Evolutionary conservation across 2,888 invertebrate species (phyloP).

Genomic region (Eumerus sabulonum): DNA sequence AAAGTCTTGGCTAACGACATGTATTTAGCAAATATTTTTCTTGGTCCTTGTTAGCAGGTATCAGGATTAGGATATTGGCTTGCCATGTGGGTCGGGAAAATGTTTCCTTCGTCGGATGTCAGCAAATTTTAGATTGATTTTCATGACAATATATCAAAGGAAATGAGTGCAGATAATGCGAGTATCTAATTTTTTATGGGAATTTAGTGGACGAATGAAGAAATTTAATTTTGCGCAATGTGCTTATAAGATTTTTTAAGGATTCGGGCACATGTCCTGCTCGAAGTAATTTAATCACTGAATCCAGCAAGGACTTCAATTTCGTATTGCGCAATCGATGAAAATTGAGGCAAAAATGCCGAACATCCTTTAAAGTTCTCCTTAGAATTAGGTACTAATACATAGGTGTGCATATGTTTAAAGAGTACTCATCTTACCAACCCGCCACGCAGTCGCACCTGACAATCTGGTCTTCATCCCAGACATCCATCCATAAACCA

Average conservation of each 20-base stretch:
- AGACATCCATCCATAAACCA: too few relatives aligned
- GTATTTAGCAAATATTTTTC: conserved; percentile 58
- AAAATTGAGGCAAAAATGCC: too few relatives aligned
- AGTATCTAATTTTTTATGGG: conserved; percentile 24
- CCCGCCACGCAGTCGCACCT: too few relatives aligned
- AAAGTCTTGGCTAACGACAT: conserved; percentile 44
- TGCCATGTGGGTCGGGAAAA: background rate
- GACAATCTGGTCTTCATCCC: too few relatives aligned
- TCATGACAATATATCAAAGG: conserved; percentile 17
- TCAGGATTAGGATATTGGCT: conserved; percentile 28
- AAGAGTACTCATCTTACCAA: too few relatives aligned
- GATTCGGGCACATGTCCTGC: background rate
- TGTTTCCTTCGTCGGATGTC: conserved; percentile 33
- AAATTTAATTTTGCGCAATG: conserved; percentile 51
- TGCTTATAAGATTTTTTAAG: conserved; percentile 49
- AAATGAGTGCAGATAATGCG: too few relatives aligned
- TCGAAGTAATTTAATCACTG: too few relatives aligned
- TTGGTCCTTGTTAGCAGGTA: conserved; percentile 36
- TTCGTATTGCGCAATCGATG: too few relatives aligned
- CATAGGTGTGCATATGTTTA: too few relatives aligned
- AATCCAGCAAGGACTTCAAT: too few relatives aligned
- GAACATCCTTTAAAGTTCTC: too few relatives aligned
- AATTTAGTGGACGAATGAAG: conserved; percentile 20
- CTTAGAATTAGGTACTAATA: too few relatives aligned
- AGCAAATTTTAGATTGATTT: conserved; percentile 56